Base-by-base conservation (phyloP, 2,113 vertebrate genomes). In the Malurus melanocephalus region DNA sequence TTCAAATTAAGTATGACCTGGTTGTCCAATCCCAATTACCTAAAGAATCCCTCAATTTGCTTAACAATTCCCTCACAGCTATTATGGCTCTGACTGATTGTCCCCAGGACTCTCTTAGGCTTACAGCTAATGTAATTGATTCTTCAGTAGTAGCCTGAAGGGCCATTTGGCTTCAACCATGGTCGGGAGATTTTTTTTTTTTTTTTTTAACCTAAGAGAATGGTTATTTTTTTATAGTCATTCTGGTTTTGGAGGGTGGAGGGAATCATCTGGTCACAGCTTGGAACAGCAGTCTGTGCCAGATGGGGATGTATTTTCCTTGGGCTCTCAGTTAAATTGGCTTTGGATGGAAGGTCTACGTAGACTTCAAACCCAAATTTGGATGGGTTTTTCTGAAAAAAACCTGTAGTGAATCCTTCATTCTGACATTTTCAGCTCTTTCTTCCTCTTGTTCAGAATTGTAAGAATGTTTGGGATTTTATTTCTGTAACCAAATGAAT, bases 41-140 rank as follows among this genome's bases (percentile, higher is more conserved):
- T 96, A 96, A 96, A 96, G 95, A 96, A 96, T 96, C 95, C 93
- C 93, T 96, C 93, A 93, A 93, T 95, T 96, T 96, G 96, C 94
- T 96, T 95, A 94, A 96, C 94, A 95, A 96, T 96, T 96, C 95
- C 90, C 94, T 96, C 94, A 95, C 82, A 94, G 94, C 92, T 94
- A 95, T 95, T 95, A 95, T 95, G 94, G 94, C 93, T 94, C 95
- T 96, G 94, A 96, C 95, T 96, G 93, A 94, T 93, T 93, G 93
- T 95, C 94, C 95, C 93, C 93, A 95, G 92, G 93, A 93, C 93
- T 92, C 89, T 94, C 88, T 93, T 94, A 93, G 91, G 94, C 94
- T 94, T 95, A 92, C 84, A 93, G 93, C 91, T 95, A 95, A 95
- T 96, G 92, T 94, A 95, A 93, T 95, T 96, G 93, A 96, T 95